phyloP scores from a whole-genome alignment of 2,888 invertebrate genomes.

The Ashinkailepas kermadecensis region DNA sequence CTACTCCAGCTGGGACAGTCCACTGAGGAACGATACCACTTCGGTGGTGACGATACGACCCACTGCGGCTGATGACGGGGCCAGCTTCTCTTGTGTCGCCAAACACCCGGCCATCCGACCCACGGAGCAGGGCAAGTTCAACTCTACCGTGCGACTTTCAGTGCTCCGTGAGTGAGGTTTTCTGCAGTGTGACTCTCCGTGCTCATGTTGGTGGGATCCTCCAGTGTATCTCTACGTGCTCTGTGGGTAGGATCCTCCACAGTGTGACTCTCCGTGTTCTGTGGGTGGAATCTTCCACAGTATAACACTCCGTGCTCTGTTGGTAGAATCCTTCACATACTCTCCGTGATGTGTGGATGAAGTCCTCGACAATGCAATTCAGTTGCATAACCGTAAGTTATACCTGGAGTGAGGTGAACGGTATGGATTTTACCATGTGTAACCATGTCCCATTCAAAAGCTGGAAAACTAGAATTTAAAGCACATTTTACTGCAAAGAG shows the following conservation, averaged over 20 bases:
- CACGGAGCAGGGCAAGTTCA: slow-evolving; percentile 8
- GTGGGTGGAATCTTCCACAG: not conserved
- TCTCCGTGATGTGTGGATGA: too few relatives aligned
- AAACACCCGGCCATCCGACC: slow-evolving; percentile 64
- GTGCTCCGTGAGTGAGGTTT: slow-evolving; percentile 30
- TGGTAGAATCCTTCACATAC: too few relatives aligned
- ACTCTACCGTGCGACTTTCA: slow-evolving; percentile 29
- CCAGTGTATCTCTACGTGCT: not conserved
- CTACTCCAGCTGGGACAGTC: not conserved
- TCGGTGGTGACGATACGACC: slow-evolving; percentile 51
- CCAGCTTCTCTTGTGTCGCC: slow-evolving; percentile 82
- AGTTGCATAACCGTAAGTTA: too few relatives aligned
- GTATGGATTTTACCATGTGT: too few relatives aligned
- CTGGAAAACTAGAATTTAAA: too few relatives aligned
- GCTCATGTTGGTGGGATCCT: not conserved
- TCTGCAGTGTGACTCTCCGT: not conserved
- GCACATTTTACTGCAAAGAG: too few relatives aligned
- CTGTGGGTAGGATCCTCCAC: not conserved
- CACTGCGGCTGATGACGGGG: slow-evolving; percentile 76
- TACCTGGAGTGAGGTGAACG: too few relatives aligned
- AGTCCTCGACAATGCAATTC: too few relatives aligned
- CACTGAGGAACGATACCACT: slow-evolving; percentile 22
- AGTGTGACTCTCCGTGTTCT: not conserved
- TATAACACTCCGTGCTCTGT: too few relatives aligned
- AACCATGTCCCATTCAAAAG: too few relatives aligned